These are phyloP conservation scores for Etheostoma spectabile DNA, from an alignment of 2,113 vertebrate species.

Conservation along the genomic window DNA sequence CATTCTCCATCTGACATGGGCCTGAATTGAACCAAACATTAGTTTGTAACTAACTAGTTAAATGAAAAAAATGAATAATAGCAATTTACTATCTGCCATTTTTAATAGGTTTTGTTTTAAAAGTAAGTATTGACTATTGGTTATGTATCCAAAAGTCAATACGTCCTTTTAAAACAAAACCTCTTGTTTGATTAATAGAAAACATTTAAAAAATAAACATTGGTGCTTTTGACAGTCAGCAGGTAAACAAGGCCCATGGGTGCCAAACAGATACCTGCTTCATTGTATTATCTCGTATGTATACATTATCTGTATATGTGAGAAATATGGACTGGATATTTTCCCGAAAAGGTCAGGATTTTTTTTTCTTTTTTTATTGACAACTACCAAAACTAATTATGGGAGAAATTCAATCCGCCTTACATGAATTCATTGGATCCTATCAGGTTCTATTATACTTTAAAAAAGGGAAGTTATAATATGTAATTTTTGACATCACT, in stretches of 20 bases:
- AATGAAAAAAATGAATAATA: background rate
- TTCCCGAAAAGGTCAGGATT: background rate
- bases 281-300: background rate
- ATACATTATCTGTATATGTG: background rate
- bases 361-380: background rate
- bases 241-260: background rate
- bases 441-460: background rate
- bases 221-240: background rate
- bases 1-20: background rate
- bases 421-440: background rate
- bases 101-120: constrained; percentile 2
- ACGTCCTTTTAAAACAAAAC: too few relatives aligned
- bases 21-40: background rate
- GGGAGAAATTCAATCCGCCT: background rate
- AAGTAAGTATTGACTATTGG: background rate
- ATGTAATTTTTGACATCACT: constrained; percentile 33
- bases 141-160: background rate
- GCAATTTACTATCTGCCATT: background rate
- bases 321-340: background rate
- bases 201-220: background rate
- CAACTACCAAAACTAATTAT: background rate
- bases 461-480: background rate
- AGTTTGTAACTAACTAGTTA: background rate
- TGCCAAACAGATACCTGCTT: background rate
- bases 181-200: background rate